Evolutionary conservation across 37 sponge, comb jelly and placozoan genomes (phyloP).

Genomic region (Aplysina aerophoba): DNA sequence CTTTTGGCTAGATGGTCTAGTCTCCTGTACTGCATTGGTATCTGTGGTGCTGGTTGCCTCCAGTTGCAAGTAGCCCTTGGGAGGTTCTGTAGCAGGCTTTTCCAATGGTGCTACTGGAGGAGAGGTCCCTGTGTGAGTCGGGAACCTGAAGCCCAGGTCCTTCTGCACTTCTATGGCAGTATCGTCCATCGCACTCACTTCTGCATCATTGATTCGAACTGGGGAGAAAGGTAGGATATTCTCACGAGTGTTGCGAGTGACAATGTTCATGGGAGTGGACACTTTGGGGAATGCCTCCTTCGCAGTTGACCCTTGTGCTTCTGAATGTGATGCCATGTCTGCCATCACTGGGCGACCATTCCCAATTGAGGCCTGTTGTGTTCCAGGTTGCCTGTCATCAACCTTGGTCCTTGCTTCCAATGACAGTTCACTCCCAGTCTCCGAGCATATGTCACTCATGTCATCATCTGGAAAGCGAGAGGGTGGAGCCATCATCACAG

Average conservation of each 20-base stretch:
- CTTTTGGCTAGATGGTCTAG: neutral
- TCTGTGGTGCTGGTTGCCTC: neutral
- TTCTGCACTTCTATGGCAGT: slow-evolving; percentile 14
- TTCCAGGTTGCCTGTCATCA: neutral
- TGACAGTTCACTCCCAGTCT: slow-evolving; percentile 15
- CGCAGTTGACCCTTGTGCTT: neutral
- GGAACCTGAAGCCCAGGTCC: slow-evolving; percentile 29
- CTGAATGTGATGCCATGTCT: too few species aligned
- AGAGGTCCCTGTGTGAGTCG: neutral
- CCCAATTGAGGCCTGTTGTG: neutral
- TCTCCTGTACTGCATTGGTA: neutral
- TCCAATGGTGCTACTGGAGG: too few species aligned
- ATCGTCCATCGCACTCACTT: neutral
- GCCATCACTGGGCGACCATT: neutral
- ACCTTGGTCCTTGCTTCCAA: neutral
- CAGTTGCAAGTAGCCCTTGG: neutral
- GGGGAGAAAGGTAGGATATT: slow-evolving; percentile 5
- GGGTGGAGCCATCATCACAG: neutral
- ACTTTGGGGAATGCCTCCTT: neutral
- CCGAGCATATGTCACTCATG: slow-evolving; percentile 18
- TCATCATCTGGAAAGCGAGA: slow-evolving; percentile 19
- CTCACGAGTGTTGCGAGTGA: neutral
- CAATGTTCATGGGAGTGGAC: neutral
- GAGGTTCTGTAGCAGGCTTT: neutral
- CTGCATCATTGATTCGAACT: neutral